Evolutionary conservation across 2,888 invertebrate species (phyloP), one percentile per base, ranked within the genome.

Genomic region (Bellardia bayeri): DNA sequence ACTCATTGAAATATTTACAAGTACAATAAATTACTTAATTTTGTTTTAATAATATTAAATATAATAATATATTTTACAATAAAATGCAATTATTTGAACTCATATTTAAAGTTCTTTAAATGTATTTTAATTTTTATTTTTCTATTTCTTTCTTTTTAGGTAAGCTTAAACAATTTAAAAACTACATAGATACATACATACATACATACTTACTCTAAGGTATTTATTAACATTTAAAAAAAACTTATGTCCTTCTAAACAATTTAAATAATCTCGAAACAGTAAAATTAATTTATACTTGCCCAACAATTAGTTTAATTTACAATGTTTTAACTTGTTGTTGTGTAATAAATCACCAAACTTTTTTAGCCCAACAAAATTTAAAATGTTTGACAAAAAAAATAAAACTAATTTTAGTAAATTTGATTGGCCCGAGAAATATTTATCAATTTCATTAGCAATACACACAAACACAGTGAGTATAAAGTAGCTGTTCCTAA

Each of bases 361-460:
- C 14, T 61, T 61, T 61, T 61, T 61, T 61, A 9, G 0, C 0
- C 14, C 14, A 37, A 23, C 23, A 61, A 61, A 61, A 61, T 5
- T 61, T 61, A 13, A 61, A 61, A 37, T 56, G 1, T 2, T 61
- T 61, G 3, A 37, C 6, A 63, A 63, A 13, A 30, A 37, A 37
- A 63, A 9, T 0, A 5, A 23, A 61, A 37, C 11, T 45, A 45
- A 23, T 42, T 66, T 14, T 13, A 13, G 14, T 42, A 58, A 75
- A 75, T 63, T 63, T 33, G 63, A 16, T 63, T 49, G 37, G 13
- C n/a, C 37, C 14, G 8, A 49, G 6, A 63, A 49, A n/a, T 37
- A 13, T 56, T 63, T 11, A 75, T 63, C 75, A 75, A 49, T 61
- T 58, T 30, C 11, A 37, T 49, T 61, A 49, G 49, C n/a, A 49